Evolutionary conservation across 1,140 invertebrate genomes (phyloP), one percentile per base, ranked within the genome.

Genomic region (Magallana ariakensis): DNA sequence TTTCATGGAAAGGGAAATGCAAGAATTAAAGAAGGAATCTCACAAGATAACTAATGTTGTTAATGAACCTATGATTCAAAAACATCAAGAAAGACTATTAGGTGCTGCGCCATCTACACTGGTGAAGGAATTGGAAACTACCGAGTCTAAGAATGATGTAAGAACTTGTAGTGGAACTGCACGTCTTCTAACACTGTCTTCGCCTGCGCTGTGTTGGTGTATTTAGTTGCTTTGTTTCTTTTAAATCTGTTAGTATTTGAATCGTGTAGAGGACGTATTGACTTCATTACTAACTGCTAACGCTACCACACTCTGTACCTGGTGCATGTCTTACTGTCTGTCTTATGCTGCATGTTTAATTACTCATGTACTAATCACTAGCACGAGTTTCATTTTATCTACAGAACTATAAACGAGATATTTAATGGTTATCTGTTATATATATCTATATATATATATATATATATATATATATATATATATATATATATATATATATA

Each of bases 51-150:
- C 58, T 16, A 62, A 62, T 6, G 15, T 19, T 19, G 22, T 75
- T 26, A 26, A 26, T 26, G 66, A 75, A 13, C 66, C 66, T 26
- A 75, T 75, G 6, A 75, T 75, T 75, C 9, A 75, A 75, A 75
- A 11, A 26, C 33, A 19, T 26, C 5, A 19, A 33, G 66, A 75
- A 75, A 75, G 33, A 33, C 66, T 75, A 8, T 13, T 75, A 33
- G 66, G 66, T 8, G 66, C 22, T 33, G 66, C 22, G 1, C 66
- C 22, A 26, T 75, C 66, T 13, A 26, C 9, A 75, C 11, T 19
- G 5, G 33, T 13, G 8, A 11, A 33, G 33, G 22, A 26, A 75
- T 33, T 75, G 66, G 22, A 75, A 33, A 19, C 66, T 13, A 26
- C 22, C 66, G 22, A 75, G 9, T 26, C 22, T 5, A 11, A 19